These are phyloP conservation scores for Caranx ignobilis DNA, from an alignment of 2,113 vertebrate genomes.

Conservation along the genomic window DNA sequence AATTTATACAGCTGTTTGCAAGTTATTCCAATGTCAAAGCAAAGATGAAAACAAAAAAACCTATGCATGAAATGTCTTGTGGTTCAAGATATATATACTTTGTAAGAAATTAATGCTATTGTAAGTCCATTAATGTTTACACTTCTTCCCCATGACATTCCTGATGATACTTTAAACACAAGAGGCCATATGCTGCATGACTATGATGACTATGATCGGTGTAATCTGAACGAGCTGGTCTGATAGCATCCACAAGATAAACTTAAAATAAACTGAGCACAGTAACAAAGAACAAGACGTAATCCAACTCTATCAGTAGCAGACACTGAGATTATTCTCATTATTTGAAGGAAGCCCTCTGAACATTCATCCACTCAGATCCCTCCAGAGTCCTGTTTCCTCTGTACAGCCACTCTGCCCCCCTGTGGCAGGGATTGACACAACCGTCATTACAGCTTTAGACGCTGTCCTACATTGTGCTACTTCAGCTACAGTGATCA, in stretches of 20 bases:
- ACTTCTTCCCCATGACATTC: conserved; percentile 68
- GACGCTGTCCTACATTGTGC: conserved; percentile 30
- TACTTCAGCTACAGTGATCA: conserved; percentile 35
- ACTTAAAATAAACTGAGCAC: conserved; percentile 58
- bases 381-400: conserved; percentile 52
- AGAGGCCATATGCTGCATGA: conserved; percentile 77
- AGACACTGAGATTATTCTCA: conserved; percentile 34
- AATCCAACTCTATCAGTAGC: conserved; percentile 42
- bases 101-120: conserved; percentile 72
- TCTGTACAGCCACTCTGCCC: conserved; percentile 46
- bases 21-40: conserved; percentile 69
- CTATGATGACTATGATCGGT: conserved; percentile 52
- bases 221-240: conserved; percentile 63
- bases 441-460: conserved; percentile 44
- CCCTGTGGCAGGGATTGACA: conserved; percentile 41
- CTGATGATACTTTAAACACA: conserved; percentile 63
- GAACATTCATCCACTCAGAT: conserved; percentile 30
- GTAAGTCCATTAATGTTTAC: conserved; percentile 77
- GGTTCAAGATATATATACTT: conserved; percentile 79
- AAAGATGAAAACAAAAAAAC: conserved; percentile 66
- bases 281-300: conserved; percentile 20
- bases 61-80: conserved; percentile 86
- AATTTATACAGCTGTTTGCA: conserved; percentile 78
- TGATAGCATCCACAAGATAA: conserved; percentile 48
- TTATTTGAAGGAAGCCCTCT: conserved; percentile 33